Percentiles rank a stretch among this genome's conserved stretches.
phyloP scores from a whole-genome alignment of 2,888 invertebrate species.

The Synergus umbraculus region DNA sequence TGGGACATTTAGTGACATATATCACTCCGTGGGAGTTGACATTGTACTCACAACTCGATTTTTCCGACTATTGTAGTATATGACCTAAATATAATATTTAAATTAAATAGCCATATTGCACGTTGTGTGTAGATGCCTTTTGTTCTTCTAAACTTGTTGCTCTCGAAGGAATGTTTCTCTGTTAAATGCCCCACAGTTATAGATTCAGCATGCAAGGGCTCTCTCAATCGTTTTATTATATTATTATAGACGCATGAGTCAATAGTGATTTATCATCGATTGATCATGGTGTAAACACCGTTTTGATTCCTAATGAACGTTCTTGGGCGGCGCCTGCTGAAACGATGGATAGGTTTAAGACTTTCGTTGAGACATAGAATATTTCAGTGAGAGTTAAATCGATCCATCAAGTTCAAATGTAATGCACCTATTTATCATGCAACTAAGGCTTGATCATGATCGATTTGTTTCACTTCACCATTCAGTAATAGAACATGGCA shows the following conservation, averaged over 20 bases:
- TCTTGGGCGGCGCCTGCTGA: background rate
- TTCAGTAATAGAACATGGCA: background rate
- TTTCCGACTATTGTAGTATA: too few relatives aligned
- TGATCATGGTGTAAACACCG: constrained; percentile 33
- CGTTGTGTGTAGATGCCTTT: too few relatives aligned
- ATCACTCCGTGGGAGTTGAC: too few relatives aligned
- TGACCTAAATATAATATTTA: too few relatives aligned
- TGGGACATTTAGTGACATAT: background rate
- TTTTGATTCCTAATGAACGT: background rate
- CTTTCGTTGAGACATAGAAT: background rate
- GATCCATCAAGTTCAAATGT: background rate
- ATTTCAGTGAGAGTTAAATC: constrained; percentile 6
- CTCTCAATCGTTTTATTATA: constrained; percentile 27
- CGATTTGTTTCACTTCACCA: background rate
- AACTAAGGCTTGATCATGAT: background rate
- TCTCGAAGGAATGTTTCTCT: background rate
- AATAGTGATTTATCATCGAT: constrained; percentile 37
- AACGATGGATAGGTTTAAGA: background rate
- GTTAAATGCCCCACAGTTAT: background rate
- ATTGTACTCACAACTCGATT: too few relatives aligned
- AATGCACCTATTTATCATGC: background rate
- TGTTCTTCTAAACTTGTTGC: too few relatives aligned
- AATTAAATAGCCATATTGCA: too few relatives aligned
- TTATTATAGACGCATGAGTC: background rate
- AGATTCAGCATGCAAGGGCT: constrained; percentile 13